A percentile compares a stretch with the other conserved stretches of the same genome.
phyloP scores from a whole-genome alignment of 2,113 vertebrate genomes.

The Eulemur macaco region DNA sequence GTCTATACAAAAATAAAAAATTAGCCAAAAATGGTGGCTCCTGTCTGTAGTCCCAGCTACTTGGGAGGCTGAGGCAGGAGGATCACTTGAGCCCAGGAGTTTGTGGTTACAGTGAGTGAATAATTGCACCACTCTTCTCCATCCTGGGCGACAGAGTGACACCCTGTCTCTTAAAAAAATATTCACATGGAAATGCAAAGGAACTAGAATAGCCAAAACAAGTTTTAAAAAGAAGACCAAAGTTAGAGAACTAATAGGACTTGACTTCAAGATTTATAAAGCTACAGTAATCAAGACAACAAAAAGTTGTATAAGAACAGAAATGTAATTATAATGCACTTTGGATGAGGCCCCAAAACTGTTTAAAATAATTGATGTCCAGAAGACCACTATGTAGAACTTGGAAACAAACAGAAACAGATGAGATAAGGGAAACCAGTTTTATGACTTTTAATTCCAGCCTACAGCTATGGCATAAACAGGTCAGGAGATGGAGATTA shows the following conservation, averaged over 20 bases:
- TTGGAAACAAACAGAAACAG: neutral
- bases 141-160: too few relatives aligned
- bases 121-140: too few relatives aligned
- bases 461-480: neutral
- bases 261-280: neutral
- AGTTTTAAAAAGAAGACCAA: neutral
- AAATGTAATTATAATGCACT: accelerated
- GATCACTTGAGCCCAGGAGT: too few relatives aligned
- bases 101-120: too few relatives aligned
- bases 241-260: neutral
- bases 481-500: neutral
- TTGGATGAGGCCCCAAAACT: neutral
- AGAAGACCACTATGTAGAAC: neutral
- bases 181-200: neutral
- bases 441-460: neutral
- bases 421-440: neutral
- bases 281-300: neutral
- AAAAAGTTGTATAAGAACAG: neutral
- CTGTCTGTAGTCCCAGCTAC: too few relatives aligned
- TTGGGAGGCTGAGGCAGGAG: too few relatives aligned
- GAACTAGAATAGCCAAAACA: neutral
- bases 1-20: too few relatives aligned
- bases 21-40: too few relatives aligned
- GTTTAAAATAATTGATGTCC: neutral
- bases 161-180: too few relatives aligned